These are phyloP conservation scores for Aspidiotus destructor DNA, from an alignment of 2,888 invertebrate species.

Conservation along the genomic window DNA sequence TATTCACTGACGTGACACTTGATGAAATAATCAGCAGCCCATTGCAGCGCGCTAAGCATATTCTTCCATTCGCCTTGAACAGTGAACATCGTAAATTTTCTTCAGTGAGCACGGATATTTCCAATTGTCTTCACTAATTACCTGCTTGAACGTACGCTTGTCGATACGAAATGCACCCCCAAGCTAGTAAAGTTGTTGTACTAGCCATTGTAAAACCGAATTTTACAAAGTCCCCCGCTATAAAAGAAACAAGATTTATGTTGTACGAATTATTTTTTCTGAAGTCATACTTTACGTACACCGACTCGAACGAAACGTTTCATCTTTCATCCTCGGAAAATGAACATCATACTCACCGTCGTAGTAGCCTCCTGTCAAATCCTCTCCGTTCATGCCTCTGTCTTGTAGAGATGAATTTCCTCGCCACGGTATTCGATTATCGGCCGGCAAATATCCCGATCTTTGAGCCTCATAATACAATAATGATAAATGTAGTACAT, in stretches of 20 bases:
- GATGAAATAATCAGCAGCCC: slow-evolving; percentile 53
- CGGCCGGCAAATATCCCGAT: slow-evolving; percentile 46
- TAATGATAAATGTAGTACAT: slow-evolving; percentile 46
- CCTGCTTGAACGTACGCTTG: slow-evolving; percentile 46
- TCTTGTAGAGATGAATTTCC: slow-evolving; percentile 49
- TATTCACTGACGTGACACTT: slow-evolving; percentile 48
- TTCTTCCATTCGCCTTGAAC: slow-evolving; percentile 43
- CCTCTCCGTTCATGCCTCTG: slow-evolving; percentile 46
- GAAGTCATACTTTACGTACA: neutral
- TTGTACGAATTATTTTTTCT: neutral
- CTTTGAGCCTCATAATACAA: slow-evolving; percentile 51
- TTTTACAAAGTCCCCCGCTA: slow-evolving; percentile 51
- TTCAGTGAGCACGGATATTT: neutral
- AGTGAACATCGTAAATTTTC: slow-evolving; percentile 8
- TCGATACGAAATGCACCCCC: slow-evolving; percentile 48
- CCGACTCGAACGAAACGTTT: too few relatives aligned
- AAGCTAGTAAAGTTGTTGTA: slow-evolving; percentile 48
- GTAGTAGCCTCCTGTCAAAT: slow-evolving; percentile 51
- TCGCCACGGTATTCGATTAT: slow-evolving; percentile 48
- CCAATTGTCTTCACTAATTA: slow-evolving; percentile 33
- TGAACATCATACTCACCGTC: slow-evolving; percentile 43
- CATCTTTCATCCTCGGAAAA: neutral
- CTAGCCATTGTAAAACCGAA: slow-evolving; percentile 51
- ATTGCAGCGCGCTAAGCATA: slow-evolving; percentile 46
- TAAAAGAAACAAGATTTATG: slow-evolving; percentile 35